Percentiles rank a stretch among this genome's conserved stretches.
These are phyloP conservation scores for Onychomys arenicola DNA, from an alignment of 2,797 vertebrate species.

Conservation along the genomic window DNA sequence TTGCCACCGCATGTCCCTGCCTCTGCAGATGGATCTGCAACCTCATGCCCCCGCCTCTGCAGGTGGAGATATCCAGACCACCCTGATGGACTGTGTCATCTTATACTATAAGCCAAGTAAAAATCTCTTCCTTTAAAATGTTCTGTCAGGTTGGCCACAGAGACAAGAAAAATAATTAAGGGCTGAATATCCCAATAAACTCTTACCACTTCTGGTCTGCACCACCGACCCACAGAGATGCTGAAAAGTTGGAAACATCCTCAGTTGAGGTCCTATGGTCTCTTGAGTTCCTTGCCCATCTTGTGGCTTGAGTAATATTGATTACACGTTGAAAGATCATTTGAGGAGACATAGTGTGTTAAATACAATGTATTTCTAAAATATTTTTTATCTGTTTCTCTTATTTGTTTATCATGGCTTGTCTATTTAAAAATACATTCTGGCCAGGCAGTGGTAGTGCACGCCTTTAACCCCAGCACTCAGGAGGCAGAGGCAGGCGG, in stretches of 20 bases:
- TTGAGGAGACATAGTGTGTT: not conserved
- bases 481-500: too few relatives aligned
- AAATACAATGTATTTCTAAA: not conserved
- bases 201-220: too few relatives aligned
- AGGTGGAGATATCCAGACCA: not conserved
- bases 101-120: not conserved
- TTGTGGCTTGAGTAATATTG: not conserved
- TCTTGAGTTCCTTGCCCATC: not conserved
- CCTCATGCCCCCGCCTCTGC: too few relatives aligned
- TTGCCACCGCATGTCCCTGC: not conserved
- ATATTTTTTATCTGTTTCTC: not conserved
- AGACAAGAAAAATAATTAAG: not conserved
- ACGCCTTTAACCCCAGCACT: too few relatives aligned
- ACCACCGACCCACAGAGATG: not conserved
- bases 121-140: not conserved
- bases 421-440: not conserved
- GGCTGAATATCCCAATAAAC: not conserved
- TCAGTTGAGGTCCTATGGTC: not conserved
- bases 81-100: not conserved
- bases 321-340: not conserved
- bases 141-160: not conserved
- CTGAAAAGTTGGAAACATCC: not conserved
- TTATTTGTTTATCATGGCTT: not conserved
- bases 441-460: too few relatives aligned
- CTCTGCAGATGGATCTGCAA: too few relatives aligned